phyloP scores from a whole-genome alignment of 1,140 invertebrate genomes.

The Pollicipes pollicipes region DNA sequence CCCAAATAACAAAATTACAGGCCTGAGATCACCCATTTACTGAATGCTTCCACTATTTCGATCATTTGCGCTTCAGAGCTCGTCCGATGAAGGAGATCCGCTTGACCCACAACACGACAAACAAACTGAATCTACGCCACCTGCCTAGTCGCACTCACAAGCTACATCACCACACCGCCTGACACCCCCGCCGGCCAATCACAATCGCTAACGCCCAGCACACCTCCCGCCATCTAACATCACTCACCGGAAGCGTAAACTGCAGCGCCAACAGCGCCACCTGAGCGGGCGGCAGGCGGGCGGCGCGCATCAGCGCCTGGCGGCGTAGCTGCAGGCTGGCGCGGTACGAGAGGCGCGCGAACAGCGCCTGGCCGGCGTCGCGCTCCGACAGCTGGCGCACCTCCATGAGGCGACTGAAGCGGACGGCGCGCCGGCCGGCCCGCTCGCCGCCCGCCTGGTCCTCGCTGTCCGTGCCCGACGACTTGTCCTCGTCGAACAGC shows the following conservation, averaged over 20 bases:
- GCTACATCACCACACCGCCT: no score
- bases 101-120: no score
- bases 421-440: slow-evolving; percentile 36
- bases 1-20: no score
- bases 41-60: no score
- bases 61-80: no score
- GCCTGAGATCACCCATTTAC: no score
- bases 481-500: neutral
- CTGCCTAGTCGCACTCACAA: no score
- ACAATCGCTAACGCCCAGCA: no score
- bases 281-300: neutral
- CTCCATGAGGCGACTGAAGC: slow-evolving; percentile 69
- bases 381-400: slow-evolving; percentile 58
- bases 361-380: slow-evolving; percentile 61
- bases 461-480: neutral
- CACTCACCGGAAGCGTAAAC: neutral
- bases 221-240: no score
- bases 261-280: slow-evolving; percentile 2
- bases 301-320: neutral
- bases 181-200: no score
- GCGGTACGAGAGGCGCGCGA: slow-evolving; percentile 66
- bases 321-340: slow-evolving; percentile 16
- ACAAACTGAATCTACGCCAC: no score
- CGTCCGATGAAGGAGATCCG: no score
- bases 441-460: neutral